Conservation (phyloP, 2,888 invertebrate species). For the Agriopis leucophaearia region DNA sequence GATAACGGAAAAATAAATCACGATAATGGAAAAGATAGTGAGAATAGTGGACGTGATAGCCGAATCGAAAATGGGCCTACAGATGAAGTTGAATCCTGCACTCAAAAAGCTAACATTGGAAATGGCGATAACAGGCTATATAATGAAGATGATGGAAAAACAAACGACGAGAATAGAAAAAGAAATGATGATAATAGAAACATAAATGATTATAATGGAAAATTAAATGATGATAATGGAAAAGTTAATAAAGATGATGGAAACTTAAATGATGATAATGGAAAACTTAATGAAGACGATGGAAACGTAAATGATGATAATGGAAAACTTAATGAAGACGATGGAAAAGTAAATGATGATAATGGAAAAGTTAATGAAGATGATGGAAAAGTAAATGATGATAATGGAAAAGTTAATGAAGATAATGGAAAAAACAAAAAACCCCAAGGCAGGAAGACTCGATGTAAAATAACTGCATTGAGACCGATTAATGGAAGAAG, state of each 20-base stretch:
- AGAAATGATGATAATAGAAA: slow-evolving; percentile 11
- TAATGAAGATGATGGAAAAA: slow-evolving; percentile 19
- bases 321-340: slow-evolving; percentile 14
- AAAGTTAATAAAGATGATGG: slow-evolving; percentile 18
- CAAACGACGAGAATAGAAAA: slow-evolving; percentile 15
- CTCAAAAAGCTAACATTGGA: neutral
- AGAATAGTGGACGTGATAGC: neutral
- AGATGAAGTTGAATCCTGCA: neutral
- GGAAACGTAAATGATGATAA: slow-evolving; percentile 11
- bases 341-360: slow-evolving; percentile 14
- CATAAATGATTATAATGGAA: slow-evolving; percentile 9
- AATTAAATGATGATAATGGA: slow-evolving; percentile 16
- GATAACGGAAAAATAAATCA: neutral
- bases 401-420: slow-evolving; percentile 21
- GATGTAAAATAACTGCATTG: slow-evolving; percentile 26
- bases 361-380: slow-evolving; percentile 16
- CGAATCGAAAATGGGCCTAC: slow-evolving; percentile 1
- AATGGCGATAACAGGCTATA: neutral
- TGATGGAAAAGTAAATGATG: slow-evolving; percentile 9
- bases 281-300: slow-evolving; percentile 33
- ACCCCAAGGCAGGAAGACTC: neutral
- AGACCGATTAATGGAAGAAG: slow-evolving; percentile 11
- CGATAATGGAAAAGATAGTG: slow-evolving; percentile 17
- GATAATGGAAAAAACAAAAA: slow-evolving; percentile 37
- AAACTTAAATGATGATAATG: slow-evolving; percentile 16